Conservation (phyloP, 2,888 invertebrate genomes). For the Phoronis australis region DNA sequence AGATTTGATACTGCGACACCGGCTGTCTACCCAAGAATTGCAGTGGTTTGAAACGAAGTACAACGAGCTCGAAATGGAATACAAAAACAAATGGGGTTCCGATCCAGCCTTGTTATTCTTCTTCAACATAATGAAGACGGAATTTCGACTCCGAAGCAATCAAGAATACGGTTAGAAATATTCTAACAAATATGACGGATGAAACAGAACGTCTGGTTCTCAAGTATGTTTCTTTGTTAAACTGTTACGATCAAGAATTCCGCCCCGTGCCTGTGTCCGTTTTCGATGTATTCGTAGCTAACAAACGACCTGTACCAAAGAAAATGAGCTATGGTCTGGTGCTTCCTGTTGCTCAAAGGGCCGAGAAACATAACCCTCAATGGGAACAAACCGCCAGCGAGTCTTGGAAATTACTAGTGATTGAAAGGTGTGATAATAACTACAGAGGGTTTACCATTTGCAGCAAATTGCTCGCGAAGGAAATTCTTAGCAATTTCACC, state of each 20-base stretch:
- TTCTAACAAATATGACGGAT: conserved; percentile 16
- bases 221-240: conserved; percentile 24
- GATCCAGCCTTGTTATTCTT: conserved; percentile 26
- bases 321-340: too few relatives aligned
- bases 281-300: conserved; percentile 27
- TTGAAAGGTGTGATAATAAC: too few relatives aligned
- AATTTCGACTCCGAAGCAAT: conserved; percentile 28
- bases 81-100: conserved; percentile 11
- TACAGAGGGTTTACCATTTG: too few relatives aligned
- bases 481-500: too few relatives aligned
- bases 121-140: conserved; percentile 31
- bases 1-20: conserved; percentile 16
- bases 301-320: too few relatives aligned
- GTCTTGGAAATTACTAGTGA: too few relatives aligned
- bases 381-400: too few relatives aligned
- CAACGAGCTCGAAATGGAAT: conserved; percentile 17
- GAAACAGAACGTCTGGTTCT: conserved; percentile 18
- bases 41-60: conserved; percentile 24
- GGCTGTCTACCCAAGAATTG: conserved; percentile 18
- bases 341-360: too few relatives aligned
- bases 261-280: conserved; percentile 21
- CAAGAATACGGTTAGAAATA: conserved; percentile 18
- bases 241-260: conserved; percentile 26
- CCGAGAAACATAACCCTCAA: too few relatives aligned
- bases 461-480: too few relatives aligned